Conservation (phyloP, 2,113 vertebrate species). For the Megaleporinus macrocephalus region DNA sequence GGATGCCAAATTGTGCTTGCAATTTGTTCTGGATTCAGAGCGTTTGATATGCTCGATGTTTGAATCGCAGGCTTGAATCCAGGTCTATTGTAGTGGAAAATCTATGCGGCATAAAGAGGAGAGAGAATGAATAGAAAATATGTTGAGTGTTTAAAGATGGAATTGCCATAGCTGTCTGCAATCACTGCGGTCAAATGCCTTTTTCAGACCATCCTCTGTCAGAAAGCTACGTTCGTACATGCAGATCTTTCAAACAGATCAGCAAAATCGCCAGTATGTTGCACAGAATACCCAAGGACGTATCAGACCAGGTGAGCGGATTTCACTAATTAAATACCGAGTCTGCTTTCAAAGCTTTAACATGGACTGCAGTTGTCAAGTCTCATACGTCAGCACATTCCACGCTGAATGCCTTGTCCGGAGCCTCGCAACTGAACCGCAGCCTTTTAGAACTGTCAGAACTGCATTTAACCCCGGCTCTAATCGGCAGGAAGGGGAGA, state of each 20-base stretch:
- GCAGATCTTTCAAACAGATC: conserved; percentile 2
- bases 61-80: conserved; percentile 24
- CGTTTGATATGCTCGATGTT: conserved; percentile 31
- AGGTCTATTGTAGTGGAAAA: conserved; percentile 33
- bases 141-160: conserved; percentile 29
- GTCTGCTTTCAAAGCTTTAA: conserved; percentile 27
- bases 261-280: background rate
- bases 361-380: background rate
- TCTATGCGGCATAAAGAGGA: conserved; percentile 7
- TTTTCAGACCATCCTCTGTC: background rate
- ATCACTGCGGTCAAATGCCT: conserved; percentile 1
- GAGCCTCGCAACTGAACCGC: background rate
- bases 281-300: conserved; percentile 23
- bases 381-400: background rate
- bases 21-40: conserved; percentile 42
- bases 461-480: background rate
- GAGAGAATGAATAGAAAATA: conserved; percentile 35
- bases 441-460: background rate
- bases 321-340: conserved; percentile 16
- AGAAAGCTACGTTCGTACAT: background rate
- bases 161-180: conserved; percentile 1
- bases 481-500: background rate
- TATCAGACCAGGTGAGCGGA: background rate
- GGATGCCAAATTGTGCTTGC: conserved; percentile 25
- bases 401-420: background rate